phyloP scores from a whole-genome alignment of 2,797 vertebrate species.

The Gallinago stenura region DNA sequence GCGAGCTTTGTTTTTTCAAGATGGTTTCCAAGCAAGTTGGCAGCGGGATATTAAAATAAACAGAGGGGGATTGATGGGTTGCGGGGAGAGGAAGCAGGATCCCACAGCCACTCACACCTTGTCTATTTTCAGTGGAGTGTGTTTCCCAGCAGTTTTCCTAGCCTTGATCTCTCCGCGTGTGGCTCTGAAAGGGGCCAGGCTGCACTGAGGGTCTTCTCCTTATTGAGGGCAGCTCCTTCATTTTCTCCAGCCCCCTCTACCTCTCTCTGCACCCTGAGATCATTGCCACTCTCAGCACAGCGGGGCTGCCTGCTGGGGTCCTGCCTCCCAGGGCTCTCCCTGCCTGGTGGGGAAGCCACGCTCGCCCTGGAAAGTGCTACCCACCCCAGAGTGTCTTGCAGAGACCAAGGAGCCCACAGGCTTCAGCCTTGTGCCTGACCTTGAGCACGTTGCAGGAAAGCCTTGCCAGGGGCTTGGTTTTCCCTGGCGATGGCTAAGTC shows the following conservation, averaged over 20 bases:
- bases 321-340: background rate
- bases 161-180: background rate
- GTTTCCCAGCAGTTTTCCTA: constrained; percentile 61
- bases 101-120: constrained; percentile 68
- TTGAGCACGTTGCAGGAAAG: background rate
- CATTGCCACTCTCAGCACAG: background rate
- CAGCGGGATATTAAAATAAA: constrained; percentile 77
- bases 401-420: background rate
- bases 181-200: constrained; percentile 35
- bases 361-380: background rate
- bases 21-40: constrained; percentile 69
- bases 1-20: constrained; percentile 66
- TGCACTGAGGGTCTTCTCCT: background rate
- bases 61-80: constrained; percentile 68
- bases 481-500: background rate
- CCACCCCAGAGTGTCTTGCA: background rate
- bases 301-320: background rate
- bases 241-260: background rate
- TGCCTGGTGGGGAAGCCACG: accelerated
- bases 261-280: background rate
- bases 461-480: accelerated
- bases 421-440: background rate
- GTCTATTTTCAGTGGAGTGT: constrained; percentile 67
- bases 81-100: constrained; percentile 69
- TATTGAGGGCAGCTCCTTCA: background rate